Conservation (phyloP, 2,888 invertebrate species). For the Tuberolachnus salignus region DNA sequence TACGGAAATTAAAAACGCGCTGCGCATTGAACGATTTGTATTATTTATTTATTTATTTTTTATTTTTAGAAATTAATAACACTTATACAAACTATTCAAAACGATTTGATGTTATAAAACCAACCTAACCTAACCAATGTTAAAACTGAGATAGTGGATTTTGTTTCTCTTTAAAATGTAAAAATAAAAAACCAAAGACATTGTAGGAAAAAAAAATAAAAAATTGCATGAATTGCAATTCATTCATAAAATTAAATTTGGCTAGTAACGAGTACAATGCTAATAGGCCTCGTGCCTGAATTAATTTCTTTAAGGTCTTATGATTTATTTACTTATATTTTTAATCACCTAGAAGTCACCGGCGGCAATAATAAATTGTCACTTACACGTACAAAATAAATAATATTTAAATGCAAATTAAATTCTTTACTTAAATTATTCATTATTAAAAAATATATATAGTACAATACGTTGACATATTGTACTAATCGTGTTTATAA, state of each 20-base stretch:
- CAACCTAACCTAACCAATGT: no score
- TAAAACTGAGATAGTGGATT: no score
- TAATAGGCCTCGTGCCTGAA: not conserved
- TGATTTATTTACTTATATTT: slow-evolving; percentile 15
- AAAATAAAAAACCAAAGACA: not conserved
- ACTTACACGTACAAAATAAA: not conserved
- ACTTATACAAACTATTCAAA: no score
- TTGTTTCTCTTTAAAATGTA: not conserved
- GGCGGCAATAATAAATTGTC: not conserved
- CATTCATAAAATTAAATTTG: no score
- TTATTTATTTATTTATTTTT: no score
- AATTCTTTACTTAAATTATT: not conserved
- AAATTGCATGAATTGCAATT: no score
- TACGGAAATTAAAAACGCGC: no score
- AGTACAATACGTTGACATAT: no score
- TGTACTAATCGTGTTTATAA: not conserved
- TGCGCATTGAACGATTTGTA: no score
- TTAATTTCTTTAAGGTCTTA: not conserved
- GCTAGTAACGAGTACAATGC: not conserved
- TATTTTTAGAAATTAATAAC: no score
- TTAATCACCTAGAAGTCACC: slow-evolving; percentile 11
- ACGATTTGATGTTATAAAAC: no score
- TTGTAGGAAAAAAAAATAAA: not conserved
- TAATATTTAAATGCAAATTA: not conserved
- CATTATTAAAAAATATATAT: no score